A percentile compares a stretch with the other conserved stretches of the same genome.
Evolutionary conservation across 2,113 vertebrate species (phyloP).

Genomic region (Pardalotus punctatus): DNA sequence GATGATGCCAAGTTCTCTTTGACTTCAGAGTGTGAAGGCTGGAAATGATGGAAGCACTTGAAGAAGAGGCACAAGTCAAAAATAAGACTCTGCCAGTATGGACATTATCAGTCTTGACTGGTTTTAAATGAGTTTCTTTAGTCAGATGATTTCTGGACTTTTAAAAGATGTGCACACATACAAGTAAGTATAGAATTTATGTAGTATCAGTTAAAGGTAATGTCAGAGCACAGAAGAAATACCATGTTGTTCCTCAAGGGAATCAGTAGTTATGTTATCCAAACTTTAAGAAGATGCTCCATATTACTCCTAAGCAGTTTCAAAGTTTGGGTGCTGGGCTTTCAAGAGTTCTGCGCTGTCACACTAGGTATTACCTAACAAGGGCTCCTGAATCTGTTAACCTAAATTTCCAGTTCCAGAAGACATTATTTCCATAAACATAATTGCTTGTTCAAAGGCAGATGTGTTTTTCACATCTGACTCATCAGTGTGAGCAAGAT

Average conservation of each 20-base stretch:
- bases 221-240: not conserved
- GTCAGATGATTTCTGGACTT: not conserved
- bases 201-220: not conserved
- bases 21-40: not conserved
- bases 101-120: not conserved
- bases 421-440: not conserved
- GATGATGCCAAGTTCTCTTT: not conserved
- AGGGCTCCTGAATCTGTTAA: not conserved
- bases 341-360: not conserved
- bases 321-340: not conserved
- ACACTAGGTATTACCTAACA: not conserved
- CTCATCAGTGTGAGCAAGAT: accelerated
- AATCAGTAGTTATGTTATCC: not conserved
- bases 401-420: not conserved
- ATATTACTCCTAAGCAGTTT: not conserved
- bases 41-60: not conserved
- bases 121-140: not conserved
- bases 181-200: not conserved
- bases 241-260: not conserved
- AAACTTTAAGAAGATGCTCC: not conserved
- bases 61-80: not conserved
- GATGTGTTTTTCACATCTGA: not conserved
- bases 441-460: not conserved
- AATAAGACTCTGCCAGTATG: not conserved
- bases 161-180: not conserved